These are phyloP conservation scores for Chunga burmeisteri DNA, from an alignment of 2,113 vertebrate species.

Conservation along the genomic window DNA sequence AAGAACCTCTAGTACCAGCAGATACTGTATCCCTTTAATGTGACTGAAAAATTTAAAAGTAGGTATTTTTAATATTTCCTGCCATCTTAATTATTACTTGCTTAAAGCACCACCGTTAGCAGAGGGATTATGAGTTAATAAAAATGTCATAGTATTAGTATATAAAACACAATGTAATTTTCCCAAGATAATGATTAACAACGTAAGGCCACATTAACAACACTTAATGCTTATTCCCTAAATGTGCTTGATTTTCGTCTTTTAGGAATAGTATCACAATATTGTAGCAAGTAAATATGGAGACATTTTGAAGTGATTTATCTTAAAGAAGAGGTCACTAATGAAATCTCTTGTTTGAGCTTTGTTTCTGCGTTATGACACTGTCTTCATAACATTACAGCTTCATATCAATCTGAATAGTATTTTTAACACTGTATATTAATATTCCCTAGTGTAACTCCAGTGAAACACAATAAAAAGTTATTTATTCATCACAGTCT, in stretches of 20 bases:
- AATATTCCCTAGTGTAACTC: neutral
- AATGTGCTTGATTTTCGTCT: slow-evolving; percentile 52
- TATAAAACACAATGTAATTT: slow-evolving; percentile 72
- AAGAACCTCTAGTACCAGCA: neutral
- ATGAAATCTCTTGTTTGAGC: neutral
- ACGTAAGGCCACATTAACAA: slow-evolving; percentile 56
- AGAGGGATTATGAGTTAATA: slow-evolving; percentile 76
- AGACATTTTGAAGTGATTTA: neutral
- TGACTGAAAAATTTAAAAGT: slow-evolving; percentile 66
- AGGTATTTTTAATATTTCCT: slow-evolving; percentile 67
- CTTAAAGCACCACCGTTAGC: slow-evolving; percentile 63
- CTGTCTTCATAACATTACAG: neutral
- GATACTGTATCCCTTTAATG: slow-evolving; percentile 11
- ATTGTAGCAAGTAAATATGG: neutral
- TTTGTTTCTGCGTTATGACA: neutral
- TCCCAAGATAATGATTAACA: slow-evolving; percentile 72
- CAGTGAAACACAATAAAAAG: neutral
- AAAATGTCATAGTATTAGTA: slow-evolving; percentile 70
- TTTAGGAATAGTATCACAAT: slow-evolving; percentile 2
- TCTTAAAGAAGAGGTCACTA: neutral
- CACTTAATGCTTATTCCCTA: slow-evolving; percentile 16
- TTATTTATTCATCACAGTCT: slow-evolving; percentile 41
- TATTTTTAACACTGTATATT: neutral
- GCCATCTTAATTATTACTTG: slow-evolving; percentile 69
- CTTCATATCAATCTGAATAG: neutral